Evolutionary conservation across 1,140 invertebrate genomes (phyloP), one percentile per base, ranked within the genome.

Genomic region (Neelides sp.): DNA sequence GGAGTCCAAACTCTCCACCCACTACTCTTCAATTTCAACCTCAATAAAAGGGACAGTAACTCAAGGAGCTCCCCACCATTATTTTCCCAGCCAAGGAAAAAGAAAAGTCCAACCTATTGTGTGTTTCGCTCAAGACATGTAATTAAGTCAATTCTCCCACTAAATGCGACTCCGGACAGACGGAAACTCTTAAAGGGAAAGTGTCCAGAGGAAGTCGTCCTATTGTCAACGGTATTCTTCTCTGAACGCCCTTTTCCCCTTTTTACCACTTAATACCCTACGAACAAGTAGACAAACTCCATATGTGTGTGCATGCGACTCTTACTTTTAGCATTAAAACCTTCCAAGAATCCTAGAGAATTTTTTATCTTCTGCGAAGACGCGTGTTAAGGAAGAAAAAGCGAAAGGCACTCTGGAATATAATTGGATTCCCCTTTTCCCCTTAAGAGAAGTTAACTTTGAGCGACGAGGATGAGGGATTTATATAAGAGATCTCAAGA

Each of bases 41-140:
- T 50, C 48, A 55, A 55, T 55, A 55, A 55, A 55, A 48, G 34
- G 44, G 23, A 47, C 48, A 48, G 54, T 55, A 55, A 50, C 51
- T 55, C 48, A 55, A 47, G 35, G 27, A 8, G 35, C 20, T 32
- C 24, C 17, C 13, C 35, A 39, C 50, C 50, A 52, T 47, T 52
- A 46, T 52, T 46, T 52, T 44, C 24, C 24, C 13, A 46, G 27
- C 17, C 20, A 37, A 46, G 32, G 27, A 28, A 37, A 47, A 41
- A 17, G 30, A 41, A 46, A 40, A 37, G 44, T 47, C 15, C 24
- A 43, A 19, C 34, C 23, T 37, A 45, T 42, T 50, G 39, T 50
- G 19, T 42, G 27, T 42, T 39, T 22, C 32, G 34, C 24, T 37
- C 30, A 42, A 30, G 36, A 47, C 51, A 48, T 48, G 51, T 45